Evolutionary conservation across 2,888 invertebrate genomes (phyloP).

Genomic region (Rotaria sp.): DNA sequence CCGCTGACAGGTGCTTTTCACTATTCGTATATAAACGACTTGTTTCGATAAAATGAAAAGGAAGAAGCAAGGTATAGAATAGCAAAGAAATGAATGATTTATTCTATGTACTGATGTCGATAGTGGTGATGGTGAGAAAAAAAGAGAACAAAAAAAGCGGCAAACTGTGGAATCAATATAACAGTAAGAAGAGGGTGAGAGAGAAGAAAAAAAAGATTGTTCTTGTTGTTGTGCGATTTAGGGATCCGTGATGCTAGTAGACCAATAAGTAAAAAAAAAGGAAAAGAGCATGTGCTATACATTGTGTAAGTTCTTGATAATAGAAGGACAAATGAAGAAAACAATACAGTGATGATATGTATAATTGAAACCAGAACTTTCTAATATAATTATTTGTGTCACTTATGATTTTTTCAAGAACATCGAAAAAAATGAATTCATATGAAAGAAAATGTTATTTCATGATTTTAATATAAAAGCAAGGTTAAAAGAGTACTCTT

Average conservation of each 20-base stretch:
- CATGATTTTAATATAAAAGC: not conserved
- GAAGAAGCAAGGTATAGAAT: not conserved
- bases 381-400: not conserved
- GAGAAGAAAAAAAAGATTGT: not conserved
- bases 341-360: not conserved
- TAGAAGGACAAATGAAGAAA: not conserved
- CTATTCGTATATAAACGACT: not conserved
- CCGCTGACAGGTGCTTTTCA: not conserved
- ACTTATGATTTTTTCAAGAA: not conserved
- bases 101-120: not conserved
- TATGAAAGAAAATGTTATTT: not conserved
- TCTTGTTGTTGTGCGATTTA: constrained; percentile 14
- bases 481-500: not conserved
- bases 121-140: constrained; percentile 3
- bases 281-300: constrained; percentile 18
- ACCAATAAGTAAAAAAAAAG: constrained; percentile 3
- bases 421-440: not conserved
- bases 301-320: not conserved
- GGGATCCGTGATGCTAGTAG: not conserved
- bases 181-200: not conserved
- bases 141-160: not conserved
- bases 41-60: not conserved
- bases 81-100: not conserved
- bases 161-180: not conserved
- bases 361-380: not conserved